phyloP scores from a whole-genome alignment of 2,797 vertebrate species.

The Sebastes diaconus region DNA sequence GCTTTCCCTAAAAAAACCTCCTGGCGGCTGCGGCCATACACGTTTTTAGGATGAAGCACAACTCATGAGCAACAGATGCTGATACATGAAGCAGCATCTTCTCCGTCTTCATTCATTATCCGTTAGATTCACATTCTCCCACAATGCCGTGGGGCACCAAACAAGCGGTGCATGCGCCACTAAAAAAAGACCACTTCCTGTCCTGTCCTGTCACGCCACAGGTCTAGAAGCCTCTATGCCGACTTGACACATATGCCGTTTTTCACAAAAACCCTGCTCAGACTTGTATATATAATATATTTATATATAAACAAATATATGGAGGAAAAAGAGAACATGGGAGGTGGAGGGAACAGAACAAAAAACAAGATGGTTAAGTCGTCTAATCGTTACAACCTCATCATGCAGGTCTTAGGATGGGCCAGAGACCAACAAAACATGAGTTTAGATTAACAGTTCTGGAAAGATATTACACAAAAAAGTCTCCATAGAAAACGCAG shows the following conservation, averaged over 20 bases:
- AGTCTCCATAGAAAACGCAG: conserved; percentile 95
- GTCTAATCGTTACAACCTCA: conserved; percentile 88
- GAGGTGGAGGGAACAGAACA: conserved; percentile 73
- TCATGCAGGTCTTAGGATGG: conserved; percentile 92
- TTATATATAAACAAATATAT: conserved; percentile 78
- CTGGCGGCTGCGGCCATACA: conserved; percentile 66
- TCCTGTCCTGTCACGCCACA: conserved; percentile 74
- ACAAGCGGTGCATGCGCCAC: conserved; percentile 52
- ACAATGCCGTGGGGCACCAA: conserved; percentile 80
- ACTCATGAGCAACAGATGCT: conserved; percentile 62
- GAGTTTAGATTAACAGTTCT: conserved; percentile 87
- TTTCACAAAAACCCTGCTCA: conserved; percentile 80
- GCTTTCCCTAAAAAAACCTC: conserved; percentile 75
- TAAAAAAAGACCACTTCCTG: conserved; percentile 74
- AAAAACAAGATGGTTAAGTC: conserved; percentile 84
- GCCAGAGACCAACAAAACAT: conserved; percentile 85
- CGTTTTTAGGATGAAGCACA: conserved; percentile 45
- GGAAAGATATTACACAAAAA: conserved; percentile 95
- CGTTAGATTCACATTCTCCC: conserved; percentile 81
- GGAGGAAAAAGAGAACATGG: conserved; percentile 72
- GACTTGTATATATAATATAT: conserved; percentile 79
- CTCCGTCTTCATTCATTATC: conserved; percentile 79
- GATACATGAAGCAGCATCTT: conserved; percentile 79
- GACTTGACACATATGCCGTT: conserved; percentile 81
- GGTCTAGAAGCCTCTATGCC: conserved; percentile 81